Evolutionary conservation across 2,888 invertebrate genomes (phyloP), one percentile per base, ranked within the genome.

Genomic region (Meloe dianella): DNA sequence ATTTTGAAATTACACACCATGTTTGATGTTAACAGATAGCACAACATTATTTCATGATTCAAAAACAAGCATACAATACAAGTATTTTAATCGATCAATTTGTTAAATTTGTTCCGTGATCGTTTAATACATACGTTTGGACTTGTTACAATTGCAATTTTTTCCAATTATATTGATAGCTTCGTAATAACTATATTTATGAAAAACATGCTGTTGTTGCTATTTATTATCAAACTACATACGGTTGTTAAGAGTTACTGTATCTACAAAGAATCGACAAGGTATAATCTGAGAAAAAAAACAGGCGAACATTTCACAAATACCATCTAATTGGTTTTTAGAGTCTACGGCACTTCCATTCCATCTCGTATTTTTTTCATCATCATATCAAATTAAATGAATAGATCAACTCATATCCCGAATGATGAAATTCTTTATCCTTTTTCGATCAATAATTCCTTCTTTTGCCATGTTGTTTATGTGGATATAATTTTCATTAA

Each of bases 41-140:
- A n/a, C 17, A n/a, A 17, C 41, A 41, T 17, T 41, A 8, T 17
- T 6, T 35, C 14, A 8, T 41, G 41, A 41, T 41, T 41, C 17
- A 41, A 41, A 41, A 41, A 41, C 17, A 4, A 3, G 27, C 41
- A n/a, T 14, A 54, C 47, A 47, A 20, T 9, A 20, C 47, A 54
- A 14, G 54, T 22, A 12, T 2, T 24, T 54, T 24, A 14, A 54
- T n/a, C n/a, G n/a, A n/a, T n/a, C n/a, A n/a, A n/a, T n/a, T 12
- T 54, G 24, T 4, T 54, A 54, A 54, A 54, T 54, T 54, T 54
- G 54, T 54, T 54, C n/a, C 54, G 54, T 54, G 54, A 24, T 54
- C 27, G 27, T 27, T 54, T n/a, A 54, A 5, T n/a, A 54, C 54
- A 54, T 14, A 27, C 27, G 27, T 54, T 54, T 54, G 24, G 6